These are phyloP conservation scores for Plumapathes pennacea DNA, from an alignment of 92 coral and sea anemone genomes.

Conservation along the genomic window DNA sequence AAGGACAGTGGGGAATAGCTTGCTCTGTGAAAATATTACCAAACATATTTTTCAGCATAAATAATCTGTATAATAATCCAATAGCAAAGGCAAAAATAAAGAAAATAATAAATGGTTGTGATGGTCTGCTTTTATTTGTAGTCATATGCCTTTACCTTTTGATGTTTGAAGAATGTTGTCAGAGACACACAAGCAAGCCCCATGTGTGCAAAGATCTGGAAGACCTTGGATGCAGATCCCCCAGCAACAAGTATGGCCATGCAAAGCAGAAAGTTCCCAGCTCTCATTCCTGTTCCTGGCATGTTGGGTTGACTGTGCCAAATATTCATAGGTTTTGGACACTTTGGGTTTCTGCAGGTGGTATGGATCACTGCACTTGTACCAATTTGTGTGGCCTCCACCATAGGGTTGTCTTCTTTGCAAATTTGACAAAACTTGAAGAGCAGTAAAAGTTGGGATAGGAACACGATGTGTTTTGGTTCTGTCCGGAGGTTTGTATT, in stretches of 20 bases:
- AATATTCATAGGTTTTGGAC: slow-evolving; percentile 11
- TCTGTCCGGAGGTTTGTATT: slow-evolving; percentile 13
- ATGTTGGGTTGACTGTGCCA: slow-evolving; percentile 46
- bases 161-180: slow-evolving; percentile 14
- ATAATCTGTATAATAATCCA: too few species aligned
- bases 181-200: slow-evolving; percentile 17
- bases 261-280: slow-evolving; percentile 19
- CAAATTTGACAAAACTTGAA: slow-evolving; percentile 40
- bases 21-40: too few species aligned
- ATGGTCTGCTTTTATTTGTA: too few species aligned
- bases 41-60: too few species aligned
- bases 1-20: too few species aligned
- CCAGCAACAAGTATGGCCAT: slow-evolving; percentile 29
- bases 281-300: slow-evolving; percentile 25
- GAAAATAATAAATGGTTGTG: too few species aligned
- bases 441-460: slow-evolving; percentile 24
- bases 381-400: slow-evolving; percentile 23
- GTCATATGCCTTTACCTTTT: too few species aligned
- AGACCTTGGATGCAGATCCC: too few species aligned
- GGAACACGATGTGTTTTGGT: slow-evolving; percentile 36
- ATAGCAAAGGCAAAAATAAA: too few species aligned
- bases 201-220: too few species aligned
- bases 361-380: slow-evolving; percentile 11
- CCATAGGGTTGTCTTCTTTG: slow-evolving; percentile 20
- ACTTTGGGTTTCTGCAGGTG: slow-evolving; percentile 31